phyloP scores from a whole-genome alignment of 2,113 vertebrate genomes.

The Gobio gobio region DNA sequence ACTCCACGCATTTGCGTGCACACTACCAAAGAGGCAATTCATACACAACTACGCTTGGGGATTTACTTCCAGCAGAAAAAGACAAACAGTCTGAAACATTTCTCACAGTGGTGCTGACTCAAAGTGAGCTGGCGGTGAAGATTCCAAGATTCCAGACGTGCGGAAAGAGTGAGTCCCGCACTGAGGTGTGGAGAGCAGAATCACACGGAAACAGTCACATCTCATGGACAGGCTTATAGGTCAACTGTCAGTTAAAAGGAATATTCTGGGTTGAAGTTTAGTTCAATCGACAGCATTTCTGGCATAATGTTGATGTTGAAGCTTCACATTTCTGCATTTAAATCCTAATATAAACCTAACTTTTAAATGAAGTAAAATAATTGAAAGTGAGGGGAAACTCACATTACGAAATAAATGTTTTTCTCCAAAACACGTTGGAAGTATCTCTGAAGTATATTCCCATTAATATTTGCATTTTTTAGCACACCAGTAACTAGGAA shows the following conservation, averaged over 20 bases:
- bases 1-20: neutral
- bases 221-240: slow-evolving; percentile 13
- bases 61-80: slow-evolving; percentile 35
- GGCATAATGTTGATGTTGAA: neutral
- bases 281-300: slow-evolving; percentile 8
- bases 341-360: neutral
- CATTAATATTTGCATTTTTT: too few relatives aligned
- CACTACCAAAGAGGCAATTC: neutral
- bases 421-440: too few relatives aligned
- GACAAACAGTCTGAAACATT: slow-evolving; percentile 42
- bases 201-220: slow-evolving; percentile 23
- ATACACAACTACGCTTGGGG: slow-evolving; percentile 32
- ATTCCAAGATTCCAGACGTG: slow-evolving; percentile 45
- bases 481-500: too few relatives aligned
- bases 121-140: slow-evolving; percentile 1
- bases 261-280: slow-evolving; percentile 30
- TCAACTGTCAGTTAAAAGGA: slow-evolving; percentile 10
- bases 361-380: too few relatives aligned
- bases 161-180: slow-evolving; percentile 37
- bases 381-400: too few relatives aligned
- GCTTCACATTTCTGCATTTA: neutral
- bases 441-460: too few relatives aligned
- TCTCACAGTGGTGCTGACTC: slow-evolving; percentile 50
- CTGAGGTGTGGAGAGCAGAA: slow-evolving; percentile 38
- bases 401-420: too few relatives aligned